Evolutionary conservation across 2,797 vertebrate genomes (phyloP), one percentile per base, ranked within the genome.

Genomic region (Ctenopoma multispine): DNA sequence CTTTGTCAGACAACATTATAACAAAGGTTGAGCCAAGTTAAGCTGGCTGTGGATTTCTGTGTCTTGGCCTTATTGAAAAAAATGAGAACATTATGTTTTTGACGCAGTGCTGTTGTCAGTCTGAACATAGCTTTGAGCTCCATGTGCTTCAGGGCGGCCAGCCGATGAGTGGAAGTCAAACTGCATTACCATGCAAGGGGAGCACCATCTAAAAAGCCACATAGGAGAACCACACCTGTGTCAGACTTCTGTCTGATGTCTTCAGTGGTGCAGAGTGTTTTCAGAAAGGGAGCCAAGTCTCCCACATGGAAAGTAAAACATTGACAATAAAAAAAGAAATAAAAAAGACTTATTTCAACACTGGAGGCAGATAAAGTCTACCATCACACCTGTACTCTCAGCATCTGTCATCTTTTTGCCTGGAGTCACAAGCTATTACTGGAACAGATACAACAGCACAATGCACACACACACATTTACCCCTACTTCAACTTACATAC

Each of bases 371-470:
- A 67, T 48, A 51, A 4, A 36, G 53, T 68, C 48, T 62, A 36
- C 53, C 49, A 63, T 71, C 49, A 71, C 57, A 67, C 60, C 53
- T 2, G 5, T 62, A 46, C 48, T 70, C 47, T 64, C 49, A 85
- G 69, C 72, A 85, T 63, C 74, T 82, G 70, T 81, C 69, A 81
- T 75, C 43, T 68, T 64, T 72, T 66, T 68, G 61, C 63, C 46
- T 18, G 1, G n/a, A 63, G 64, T 67, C 31, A 31, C 0, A 8
- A 46, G 36, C 23, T n/a, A 44, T 67, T 74, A 58, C 59, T 69
- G 64, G 43, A 72, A 43, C 50, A 70, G 27, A 58, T 47, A 73
- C 43, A 38, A 61, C 43, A 29, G 38, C 14, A 73, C 43, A 38
- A 54, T 17, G 20, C 11, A 29, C 20, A 62, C 43, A 34, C 54